phyloP scores from a whole-genome alignment of 35 echinoderm and acorn worm genomes.

The Holothuria glaberrima region DNA sequence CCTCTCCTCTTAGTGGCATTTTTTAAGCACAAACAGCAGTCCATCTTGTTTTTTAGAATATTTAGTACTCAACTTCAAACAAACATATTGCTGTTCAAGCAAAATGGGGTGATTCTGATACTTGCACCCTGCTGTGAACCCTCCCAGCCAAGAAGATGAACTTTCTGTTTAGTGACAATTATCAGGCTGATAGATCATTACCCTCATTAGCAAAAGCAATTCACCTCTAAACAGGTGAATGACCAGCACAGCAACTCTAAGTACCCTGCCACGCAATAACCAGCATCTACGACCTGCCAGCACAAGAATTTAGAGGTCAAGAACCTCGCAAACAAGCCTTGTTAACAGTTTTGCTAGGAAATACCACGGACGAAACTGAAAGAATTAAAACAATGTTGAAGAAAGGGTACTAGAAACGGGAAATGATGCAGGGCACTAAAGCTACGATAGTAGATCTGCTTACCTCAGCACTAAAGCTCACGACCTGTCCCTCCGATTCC shows the following conservation, averaged over 20 bases:
- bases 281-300: conserved; percentile 1
- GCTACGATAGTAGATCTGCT: background rate
- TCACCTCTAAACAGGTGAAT: conserved; percentile 24
- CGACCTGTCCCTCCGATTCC: conserved; percentile 52
- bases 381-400: background rate
- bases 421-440: background rate
- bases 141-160: no score
- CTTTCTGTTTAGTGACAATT: no score
- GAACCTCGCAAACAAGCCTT: conserved; percentile 6
- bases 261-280: background rate
- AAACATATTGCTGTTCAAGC: no score
- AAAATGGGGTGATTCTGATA: no score
- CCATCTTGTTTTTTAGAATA: no score
- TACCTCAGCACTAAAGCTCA: conserved; percentile 51
- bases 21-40: no score
- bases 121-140: no score
- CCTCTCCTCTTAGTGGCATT: no score
- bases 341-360: background rate
- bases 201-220: conserved; percentile 17
- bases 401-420: background rate
- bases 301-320: conserved; percentile 9
- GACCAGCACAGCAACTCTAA: background rate
- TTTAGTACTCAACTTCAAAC: no score
- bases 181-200: conserved; percentile 22
- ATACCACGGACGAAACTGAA: background rate